Conservation (phyloP, 2,113 vertebrate genomes). For the Verasper variegatus region DNA sequence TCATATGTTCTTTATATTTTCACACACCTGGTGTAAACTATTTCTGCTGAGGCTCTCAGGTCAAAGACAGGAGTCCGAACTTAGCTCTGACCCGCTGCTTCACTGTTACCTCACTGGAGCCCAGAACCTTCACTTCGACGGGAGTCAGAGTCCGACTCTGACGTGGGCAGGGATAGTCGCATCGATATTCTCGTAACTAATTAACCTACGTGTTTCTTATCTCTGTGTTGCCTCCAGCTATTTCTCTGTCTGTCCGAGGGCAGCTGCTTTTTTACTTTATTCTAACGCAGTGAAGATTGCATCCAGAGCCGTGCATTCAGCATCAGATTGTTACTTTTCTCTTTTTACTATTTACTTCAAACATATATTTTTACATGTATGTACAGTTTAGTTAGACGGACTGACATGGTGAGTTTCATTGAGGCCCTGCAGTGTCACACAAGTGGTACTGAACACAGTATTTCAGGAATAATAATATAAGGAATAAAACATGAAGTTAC, state of each 20-base stretch:
- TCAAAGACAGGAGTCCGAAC: conserved; percentile 15
- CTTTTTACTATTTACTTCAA: conserved; percentile 15
- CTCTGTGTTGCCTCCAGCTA: not conserved
- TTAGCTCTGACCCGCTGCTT: conserved; percentile 17
- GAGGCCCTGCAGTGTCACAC: conserved; percentile 32
- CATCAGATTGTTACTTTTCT: not conserved
- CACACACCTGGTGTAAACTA: conserved; percentile 9
- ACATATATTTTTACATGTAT: conserved; percentile 57
- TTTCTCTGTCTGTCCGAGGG: conserved; percentile 14
- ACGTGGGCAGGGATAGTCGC: conserved; percentile 51
- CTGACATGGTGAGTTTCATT: conserved; percentile 64
- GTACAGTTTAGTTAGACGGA: conserved; percentile 45
- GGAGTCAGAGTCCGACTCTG: conserved; percentile 44
- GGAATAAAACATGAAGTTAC: conserved; percentile 7
- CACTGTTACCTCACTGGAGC: conserved; percentile 59
- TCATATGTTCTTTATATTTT: conserved; percentile 34
- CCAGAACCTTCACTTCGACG: conserved; percentile 10
- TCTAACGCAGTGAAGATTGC: not conserved
- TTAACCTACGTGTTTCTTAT: conserved; percentile 23
- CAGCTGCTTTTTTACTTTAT: conserved; percentile 26
- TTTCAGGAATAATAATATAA: conserved; percentile 24
- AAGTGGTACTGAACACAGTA: conserved; percentile 34
- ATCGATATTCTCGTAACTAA: conserved; percentile 43
- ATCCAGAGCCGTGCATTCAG: not conserved
- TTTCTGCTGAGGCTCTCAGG: conserved; percentile 20